Evolutionary conservation across 2,888 invertebrate species (phyloP).

Genomic region (Cephus nigrinus): DNA sequence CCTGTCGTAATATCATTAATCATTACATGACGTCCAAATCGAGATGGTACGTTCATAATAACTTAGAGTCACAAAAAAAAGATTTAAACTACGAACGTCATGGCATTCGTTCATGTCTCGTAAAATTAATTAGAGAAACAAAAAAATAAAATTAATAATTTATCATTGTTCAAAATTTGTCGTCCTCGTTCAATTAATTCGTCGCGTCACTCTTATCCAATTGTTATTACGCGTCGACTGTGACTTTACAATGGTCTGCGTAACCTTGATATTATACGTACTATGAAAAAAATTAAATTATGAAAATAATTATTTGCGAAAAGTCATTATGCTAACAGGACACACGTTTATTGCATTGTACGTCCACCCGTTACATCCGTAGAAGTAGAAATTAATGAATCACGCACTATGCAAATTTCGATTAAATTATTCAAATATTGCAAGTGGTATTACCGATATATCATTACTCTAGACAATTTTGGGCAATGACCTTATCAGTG

Average conservation of each 20-base stretch:
- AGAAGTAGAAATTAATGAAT: not conserved
- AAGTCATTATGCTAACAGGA: not conserved
- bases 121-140: not conserved
- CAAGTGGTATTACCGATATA: not conserved
- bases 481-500: not conserved
- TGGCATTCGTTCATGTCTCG: not conserved
- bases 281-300: not conserved
- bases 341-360: not conserved
- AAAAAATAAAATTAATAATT: not conserved
- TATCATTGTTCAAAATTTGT: not conserved
- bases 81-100: no score
- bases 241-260: not conserved
- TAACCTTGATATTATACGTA: not conserved
- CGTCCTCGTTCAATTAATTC: not conserved
- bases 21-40: no score
- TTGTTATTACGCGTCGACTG: not conserved
- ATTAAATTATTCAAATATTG: not conserved
- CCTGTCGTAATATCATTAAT: not conserved
- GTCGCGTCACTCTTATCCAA: not conserved
- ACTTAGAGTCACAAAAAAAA: no score
- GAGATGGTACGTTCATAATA: no score
- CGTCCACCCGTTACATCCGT: not conserved
- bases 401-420: not conserved
- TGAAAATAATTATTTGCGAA: not conserved
- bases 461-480: not conserved